Percentiles rank a stretch among this genome's conserved stretches.
Conservation (phyloP, 2,113 vertebrate species). For the Centrocercus urophasianus region DNA sequence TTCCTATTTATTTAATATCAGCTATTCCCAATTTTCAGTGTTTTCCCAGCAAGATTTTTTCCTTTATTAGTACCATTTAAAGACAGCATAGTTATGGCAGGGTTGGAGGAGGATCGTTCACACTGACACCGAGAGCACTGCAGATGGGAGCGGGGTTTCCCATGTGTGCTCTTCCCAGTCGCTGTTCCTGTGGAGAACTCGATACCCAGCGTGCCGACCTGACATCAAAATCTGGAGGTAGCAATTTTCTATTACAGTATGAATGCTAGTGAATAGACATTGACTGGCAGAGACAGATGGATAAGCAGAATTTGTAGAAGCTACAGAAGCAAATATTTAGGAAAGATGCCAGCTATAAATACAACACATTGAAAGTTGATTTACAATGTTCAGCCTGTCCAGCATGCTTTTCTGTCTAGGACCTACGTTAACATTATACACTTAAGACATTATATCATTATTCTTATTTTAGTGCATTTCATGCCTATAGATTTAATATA, state of each 20-base stretch:
- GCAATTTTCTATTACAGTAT: background rate
- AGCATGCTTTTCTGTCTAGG: constrained; percentile 55
- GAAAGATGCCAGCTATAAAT: constrained; percentile 45
- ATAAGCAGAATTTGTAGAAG: background rate
- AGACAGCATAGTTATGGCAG: background rate
- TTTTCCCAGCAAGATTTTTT: background rate
- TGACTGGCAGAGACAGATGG: constrained; percentile 20
- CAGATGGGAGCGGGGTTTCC: background rate
- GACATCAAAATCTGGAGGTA: background rate
- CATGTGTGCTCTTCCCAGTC: fast-evolving
- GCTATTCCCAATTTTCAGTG: background rate
- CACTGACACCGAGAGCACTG: background rate
- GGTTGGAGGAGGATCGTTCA: background rate
- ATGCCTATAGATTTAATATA: constrained; percentile 80
- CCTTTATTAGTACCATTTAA: background rate
- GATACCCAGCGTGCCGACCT: background rate
- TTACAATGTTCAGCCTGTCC: constrained; percentile 45
- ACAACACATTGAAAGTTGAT: constrained; percentile 57
- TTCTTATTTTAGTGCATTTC: constrained; percentile 77
- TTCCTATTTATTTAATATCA: background rate
- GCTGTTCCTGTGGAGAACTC: background rate
- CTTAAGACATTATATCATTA: constrained; percentile 72
- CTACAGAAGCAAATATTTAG: constrained; percentile 27
- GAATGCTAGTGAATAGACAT: background rate
- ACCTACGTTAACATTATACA: constrained; percentile 64